phyloP scores from a whole-genome alignment of 2,797 vertebrate genomes.

The Sylvilagus floridanus region DNA sequence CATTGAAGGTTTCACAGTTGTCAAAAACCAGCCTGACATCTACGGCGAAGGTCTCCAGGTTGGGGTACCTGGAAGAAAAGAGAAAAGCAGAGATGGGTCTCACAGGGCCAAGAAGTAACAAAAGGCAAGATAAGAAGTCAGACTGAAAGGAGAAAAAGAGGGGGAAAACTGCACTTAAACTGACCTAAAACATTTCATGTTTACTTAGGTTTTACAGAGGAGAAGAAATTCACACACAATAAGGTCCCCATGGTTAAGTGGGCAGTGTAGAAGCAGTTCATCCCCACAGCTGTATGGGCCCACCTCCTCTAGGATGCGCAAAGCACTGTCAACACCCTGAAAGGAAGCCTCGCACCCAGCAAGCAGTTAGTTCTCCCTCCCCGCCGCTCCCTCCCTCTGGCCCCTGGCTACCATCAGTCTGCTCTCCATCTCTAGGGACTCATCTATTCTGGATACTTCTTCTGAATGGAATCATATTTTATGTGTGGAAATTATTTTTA shows the following conservation, averaged over 20 bases:
- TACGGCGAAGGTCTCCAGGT: conserved; percentile 97
- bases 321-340: neutral
- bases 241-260: no score
- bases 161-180: neutral
- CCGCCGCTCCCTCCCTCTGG: neutral
- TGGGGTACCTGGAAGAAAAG: conserved; percentile 94
- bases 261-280: no score
- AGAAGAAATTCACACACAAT: no score
- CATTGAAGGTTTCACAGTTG: conserved; percentile 99
- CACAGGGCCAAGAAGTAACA: conserved; percentile 10
- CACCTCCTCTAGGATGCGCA: neutral
- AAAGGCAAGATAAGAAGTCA: conserved; percentile 47
- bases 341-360: neutral
- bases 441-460: conserved; percentile 1
- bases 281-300: no score
- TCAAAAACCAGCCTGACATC: conserved; percentile 99
- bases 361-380: neutral
- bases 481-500: neutral
- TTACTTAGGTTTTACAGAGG: no score
- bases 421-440: neutral
- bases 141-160: conserved; percentile 19
- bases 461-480: conserved; percentile 10
- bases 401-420: neutral
- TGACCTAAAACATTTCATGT: neutral
- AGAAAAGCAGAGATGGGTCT: conserved; percentile 67